These are phyloP conservation scores for Epinotia demarniana DNA, from an alignment of 2,888 invertebrate genomes.

Conservation along the genomic window DNA sequence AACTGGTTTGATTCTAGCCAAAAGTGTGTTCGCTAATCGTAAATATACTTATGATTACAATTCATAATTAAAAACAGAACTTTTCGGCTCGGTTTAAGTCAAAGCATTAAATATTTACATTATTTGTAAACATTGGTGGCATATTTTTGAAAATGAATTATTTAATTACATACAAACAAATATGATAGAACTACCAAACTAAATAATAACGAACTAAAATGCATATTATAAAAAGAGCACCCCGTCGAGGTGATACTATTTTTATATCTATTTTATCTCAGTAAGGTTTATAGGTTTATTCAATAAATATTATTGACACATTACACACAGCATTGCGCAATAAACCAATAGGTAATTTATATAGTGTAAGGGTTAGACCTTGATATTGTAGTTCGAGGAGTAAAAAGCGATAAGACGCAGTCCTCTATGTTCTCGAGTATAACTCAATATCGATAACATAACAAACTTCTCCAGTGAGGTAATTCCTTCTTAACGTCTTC, in stretches of 20 bases:
- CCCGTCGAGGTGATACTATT: no score
- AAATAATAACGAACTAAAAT: no score
- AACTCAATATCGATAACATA: constrained; percentile 15
- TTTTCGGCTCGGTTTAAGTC: not conserved
- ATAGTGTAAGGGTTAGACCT: not conserved
- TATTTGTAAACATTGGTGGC: no score
- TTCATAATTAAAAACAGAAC: not conserved
- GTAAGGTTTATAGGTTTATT: not conserved
- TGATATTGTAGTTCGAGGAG: not conserved
- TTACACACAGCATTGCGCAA: not conserved
- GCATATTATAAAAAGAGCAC: no score
- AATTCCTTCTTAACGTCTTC: not conserved
- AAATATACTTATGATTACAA: not conserved
- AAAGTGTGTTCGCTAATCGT: not conserved
- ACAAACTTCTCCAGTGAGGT: not conserved
- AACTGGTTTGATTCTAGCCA: not conserved
- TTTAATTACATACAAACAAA: no score
- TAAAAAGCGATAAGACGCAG: not conserved
- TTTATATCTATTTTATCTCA: no score
- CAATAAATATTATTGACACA: not conserved
- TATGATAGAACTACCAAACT: no score
- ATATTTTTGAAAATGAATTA: no score
- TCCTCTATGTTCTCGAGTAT: not conserved
- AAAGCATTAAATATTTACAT: no score
- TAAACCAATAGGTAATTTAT: not conserved